These are phyloP conservation scores for Mnemiopsis leidyi DNA, from an alignment of 37 sponge, comb jelly and placozoan genomes.

Conservation along the genomic window DNA sequence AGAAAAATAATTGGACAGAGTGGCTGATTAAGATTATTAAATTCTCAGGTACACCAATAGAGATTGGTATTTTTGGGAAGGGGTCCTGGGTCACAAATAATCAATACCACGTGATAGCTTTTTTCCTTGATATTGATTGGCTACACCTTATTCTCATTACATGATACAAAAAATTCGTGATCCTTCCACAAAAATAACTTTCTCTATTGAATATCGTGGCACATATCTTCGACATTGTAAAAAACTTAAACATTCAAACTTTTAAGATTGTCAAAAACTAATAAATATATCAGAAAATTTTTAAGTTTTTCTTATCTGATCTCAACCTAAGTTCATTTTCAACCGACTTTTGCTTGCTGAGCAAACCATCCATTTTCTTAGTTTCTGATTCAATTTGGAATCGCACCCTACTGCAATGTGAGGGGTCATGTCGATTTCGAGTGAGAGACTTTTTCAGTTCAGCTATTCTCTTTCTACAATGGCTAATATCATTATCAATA, in stretches of 20 bases:
- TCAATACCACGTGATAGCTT: too few species aligned
- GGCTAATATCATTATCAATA: constrained; percentile 5
- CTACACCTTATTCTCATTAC: too few species aligned
- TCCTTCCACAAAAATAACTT: too few species aligned
- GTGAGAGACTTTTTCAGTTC: not conserved
- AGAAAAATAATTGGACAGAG: too few species aligned
- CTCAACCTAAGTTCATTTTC: constrained; percentile 52
- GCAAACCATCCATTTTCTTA: not conserved
- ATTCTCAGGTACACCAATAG: too few species aligned
- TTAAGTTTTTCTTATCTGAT: constrained; percentile 20
- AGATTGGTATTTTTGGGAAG: too few species aligned
- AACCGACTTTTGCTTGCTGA: constrained; percentile 1
- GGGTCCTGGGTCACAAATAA: too few species aligned
- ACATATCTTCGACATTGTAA: too few species aligned
- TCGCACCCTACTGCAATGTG: not conserved
- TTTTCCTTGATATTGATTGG: too few species aligned
- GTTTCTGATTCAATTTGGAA: not conserved
- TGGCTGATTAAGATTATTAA: too few species aligned
- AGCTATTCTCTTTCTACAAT: not conserved
- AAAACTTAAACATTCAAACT: not conserved
- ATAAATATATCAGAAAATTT: constrained; percentile 4
- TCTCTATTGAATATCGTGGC: too few species aligned
- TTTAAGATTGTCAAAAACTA: not conserved
- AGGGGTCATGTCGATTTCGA: not conserved
- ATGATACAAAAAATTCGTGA: too few species aligned